These are phyloP conservation scores for Euzophera pinguis DNA, from an alignment of 2,888 invertebrate genomes.

Conservation along the genomic window DNA sequence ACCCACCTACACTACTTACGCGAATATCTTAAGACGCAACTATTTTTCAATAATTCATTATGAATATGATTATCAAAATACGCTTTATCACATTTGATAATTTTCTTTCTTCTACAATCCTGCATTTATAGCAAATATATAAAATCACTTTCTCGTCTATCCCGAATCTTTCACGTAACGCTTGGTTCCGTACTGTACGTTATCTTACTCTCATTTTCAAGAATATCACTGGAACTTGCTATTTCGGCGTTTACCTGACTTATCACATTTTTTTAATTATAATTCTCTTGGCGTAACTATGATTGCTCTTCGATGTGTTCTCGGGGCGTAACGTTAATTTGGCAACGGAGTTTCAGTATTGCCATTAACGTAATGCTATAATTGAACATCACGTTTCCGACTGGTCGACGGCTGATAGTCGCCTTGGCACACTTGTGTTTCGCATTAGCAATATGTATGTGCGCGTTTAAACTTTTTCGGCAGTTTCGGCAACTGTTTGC, in stretches of 20 bases:
- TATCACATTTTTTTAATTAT: background rate
- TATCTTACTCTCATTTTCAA: background rate
- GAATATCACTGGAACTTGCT: background rate
- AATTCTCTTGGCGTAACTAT: constrained; percentile 14
- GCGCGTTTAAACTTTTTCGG: constrained; percentile 26
- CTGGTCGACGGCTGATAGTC: constrained; percentile 48
- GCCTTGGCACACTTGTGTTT: constrained; percentile 68
- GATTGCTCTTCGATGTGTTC: constrained; percentile 8
- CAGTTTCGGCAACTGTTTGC: background rate
- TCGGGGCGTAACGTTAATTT: constrained; percentile 33
- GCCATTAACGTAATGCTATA: constrained; percentile 51
- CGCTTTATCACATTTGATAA: too few relatives aligned
- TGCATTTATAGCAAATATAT: too few relatives aligned
- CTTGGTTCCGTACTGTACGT: background rate
- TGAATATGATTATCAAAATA: background rate
- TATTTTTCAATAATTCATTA: background rate
- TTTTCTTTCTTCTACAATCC: too few relatives aligned
- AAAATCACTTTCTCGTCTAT: too few relatives aligned
- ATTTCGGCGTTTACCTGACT: background rate
- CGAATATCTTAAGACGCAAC: constrained; percentile 29
- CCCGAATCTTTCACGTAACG: too few relatives aligned
- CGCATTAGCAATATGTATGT: constrained; percentile 46
- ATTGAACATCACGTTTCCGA: constrained; percentile 67
- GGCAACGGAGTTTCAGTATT: constrained; percentile 39
- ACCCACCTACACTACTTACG: constrained; percentile 34